Evolutionary conservation across 2,113 vertebrate genomes (phyloP).

Genomic region (Rhinogobius similis): DNA sequence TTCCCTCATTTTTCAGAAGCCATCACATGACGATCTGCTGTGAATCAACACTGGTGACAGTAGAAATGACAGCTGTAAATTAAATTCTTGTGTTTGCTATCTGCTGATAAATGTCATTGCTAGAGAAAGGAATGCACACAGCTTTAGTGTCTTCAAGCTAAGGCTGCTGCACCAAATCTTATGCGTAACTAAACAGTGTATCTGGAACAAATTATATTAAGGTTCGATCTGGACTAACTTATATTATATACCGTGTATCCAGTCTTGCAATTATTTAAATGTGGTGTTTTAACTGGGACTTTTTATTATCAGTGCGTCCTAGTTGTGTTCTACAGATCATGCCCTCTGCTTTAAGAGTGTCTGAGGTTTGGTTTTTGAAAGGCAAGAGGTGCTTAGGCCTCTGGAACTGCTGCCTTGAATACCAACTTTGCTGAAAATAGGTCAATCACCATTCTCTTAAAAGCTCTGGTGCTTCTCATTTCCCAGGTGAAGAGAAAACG

Average conservation of each 20-base stretch:
- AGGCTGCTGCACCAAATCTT: neutral
- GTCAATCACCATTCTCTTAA: slow-evolving; percentile 43
- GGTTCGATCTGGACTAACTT: neutral
- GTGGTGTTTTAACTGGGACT: neutral
- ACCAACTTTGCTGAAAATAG: slow-evolving; percentile 57
- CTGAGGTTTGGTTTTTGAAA: slow-evolving; percentile 21
- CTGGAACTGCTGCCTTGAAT: slow-evolving; percentile 52
- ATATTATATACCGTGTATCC: neutral
- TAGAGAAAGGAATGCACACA: slow-evolving; percentile 4
- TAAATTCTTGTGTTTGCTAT: slow-evolving; percentile 45
- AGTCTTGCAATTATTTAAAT: neutral
- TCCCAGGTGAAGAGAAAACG: slow-evolving; percentile 14
- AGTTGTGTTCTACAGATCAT: slow-evolving; percentile 23
- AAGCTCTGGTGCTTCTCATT: slow-evolving; percentile 18
- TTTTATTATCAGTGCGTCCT: neutral
- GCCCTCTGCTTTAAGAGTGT: neutral
- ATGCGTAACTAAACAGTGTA: neutral
- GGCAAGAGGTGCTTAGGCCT: slow-evolving; percentile 33
- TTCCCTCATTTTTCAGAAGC: slow-evolving; percentile 13
- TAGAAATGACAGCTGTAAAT: slow-evolving; percentile 40
- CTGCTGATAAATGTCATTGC: slow-evolving; percentile 12
- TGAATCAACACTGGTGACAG: slow-evolving; percentile 44
- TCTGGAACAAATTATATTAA: neutral
- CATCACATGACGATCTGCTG: slow-evolving; percentile 8
- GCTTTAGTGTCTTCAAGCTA: slow-evolving; percentile 3